Conservation (phyloP, 92 coral and sea anemone genomes). For the Epizoanthus stellaris region DNA sequence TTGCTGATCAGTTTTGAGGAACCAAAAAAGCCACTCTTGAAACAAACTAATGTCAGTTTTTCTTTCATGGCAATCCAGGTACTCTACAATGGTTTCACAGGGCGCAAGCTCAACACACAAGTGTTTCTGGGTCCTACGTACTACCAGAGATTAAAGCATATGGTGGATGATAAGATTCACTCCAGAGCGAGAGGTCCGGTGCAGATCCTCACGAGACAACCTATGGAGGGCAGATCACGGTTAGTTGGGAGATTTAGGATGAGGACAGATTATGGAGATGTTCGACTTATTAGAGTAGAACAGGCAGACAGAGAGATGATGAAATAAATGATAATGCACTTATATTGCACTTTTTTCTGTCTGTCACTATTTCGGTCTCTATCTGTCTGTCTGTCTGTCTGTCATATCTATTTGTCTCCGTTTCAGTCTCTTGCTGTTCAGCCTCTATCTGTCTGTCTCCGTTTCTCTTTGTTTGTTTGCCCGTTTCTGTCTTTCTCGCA, state of each 20-base stretch:
- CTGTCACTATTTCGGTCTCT: too few relatives aligned
- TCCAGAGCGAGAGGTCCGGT: slow-evolving; percentile 98
- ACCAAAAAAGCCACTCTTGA: too few relatives aligned
- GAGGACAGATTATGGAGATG: too few relatives aligned
- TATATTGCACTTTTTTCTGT: too few relatives aligned
- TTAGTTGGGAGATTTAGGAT: slow-evolving; percentile 23
- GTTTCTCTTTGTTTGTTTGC: neutral
- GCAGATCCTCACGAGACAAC: slow-evolving; percentile 95
- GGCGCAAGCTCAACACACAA: slow-evolving; percentile 98
- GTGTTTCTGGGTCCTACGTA: slow-evolving; percentile 98
- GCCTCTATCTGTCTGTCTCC: neutral
- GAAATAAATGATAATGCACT: too few relatives aligned
- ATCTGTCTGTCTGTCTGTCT: neutral
- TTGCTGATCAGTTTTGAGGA: neutral
- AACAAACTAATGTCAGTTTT: neutral
- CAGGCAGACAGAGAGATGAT: too few relatives aligned
- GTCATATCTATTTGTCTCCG: neutral
- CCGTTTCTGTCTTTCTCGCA: neutral
- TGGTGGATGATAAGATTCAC: slow-evolving; percentile 99
- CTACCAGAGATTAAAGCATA: slow-evolving; percentile 97
- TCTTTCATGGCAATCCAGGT: slow-evolving; percentile 63
- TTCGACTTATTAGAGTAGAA: too few relatives aligned
- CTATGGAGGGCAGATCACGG: slow-evolving; percentile 99
- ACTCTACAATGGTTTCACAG: slow-evolving; percentile 96
- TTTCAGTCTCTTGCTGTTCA: neutral